These are phyloP conservation scores for Cossypha caffra DNA, from an alignment of 2,797 vertebrate species.

Conservation along the genomic window DNA sequence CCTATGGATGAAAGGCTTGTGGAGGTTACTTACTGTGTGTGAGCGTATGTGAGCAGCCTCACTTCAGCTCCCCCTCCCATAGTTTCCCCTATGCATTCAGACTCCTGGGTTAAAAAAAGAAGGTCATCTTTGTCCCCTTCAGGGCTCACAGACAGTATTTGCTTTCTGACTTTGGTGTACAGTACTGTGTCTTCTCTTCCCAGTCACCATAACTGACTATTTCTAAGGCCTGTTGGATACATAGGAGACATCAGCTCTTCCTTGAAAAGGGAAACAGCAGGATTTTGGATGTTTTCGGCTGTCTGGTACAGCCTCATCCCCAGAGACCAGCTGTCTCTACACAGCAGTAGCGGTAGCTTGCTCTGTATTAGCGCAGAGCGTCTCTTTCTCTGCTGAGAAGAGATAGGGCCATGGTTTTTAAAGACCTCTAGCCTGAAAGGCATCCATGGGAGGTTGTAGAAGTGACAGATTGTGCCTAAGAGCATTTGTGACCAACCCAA, in stretches of 20 bases:
- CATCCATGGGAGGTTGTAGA: background rate
- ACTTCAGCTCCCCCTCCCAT: background rate
- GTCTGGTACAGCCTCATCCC: background rate
- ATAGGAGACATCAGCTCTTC: background rate
- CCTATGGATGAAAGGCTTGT: background rate
- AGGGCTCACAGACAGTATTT: background rate
- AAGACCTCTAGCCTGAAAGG: background rate
- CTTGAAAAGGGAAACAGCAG: background rate
- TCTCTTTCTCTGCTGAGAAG: background rate
- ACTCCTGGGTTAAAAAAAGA: background rate
- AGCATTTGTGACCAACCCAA: background rate
- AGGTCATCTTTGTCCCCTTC: background rate
- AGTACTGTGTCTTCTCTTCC: background rate
- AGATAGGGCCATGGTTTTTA: background rate
- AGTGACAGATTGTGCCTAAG: background rate
- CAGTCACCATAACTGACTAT: background rate
- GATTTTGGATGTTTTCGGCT: background rate
- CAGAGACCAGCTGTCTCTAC: background rate
- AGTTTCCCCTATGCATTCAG: background rate
- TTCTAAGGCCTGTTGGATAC: background rate
- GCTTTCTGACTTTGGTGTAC: background rate
- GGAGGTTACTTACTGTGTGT: background rate
- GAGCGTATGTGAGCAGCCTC: background rate
- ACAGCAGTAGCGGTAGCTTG: background rate
- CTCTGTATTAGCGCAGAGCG: background rate